These are phyloP conservation scores for Zelostemma sp. DNA, from an alignment of 1,140 invertebrate genomes.

Conservation along the genomic window DNA sequence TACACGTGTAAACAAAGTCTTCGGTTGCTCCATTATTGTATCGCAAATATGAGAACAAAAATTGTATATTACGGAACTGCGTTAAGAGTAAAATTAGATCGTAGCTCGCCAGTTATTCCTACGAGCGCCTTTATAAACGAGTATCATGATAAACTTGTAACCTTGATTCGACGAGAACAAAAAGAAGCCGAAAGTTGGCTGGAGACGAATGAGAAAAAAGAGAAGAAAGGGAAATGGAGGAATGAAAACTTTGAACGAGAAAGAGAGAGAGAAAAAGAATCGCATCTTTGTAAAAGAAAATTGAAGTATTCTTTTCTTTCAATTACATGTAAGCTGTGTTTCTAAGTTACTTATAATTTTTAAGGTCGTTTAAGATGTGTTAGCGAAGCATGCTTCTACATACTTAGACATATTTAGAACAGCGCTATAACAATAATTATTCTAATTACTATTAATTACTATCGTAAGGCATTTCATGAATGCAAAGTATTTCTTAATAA, in stretches of 20 bases:
- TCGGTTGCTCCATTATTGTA: neutral
- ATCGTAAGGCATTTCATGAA: conserved; percentile 71
- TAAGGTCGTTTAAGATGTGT: conserved; percentile 69
- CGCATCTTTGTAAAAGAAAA: conserved; percentile 52
- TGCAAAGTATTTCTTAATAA: conserved; percentile 73
- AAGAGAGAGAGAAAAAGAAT: conserved; percentile 24
- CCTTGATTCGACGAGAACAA: conserved; percentile 13
- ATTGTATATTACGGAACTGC: conserved; percentile 14
- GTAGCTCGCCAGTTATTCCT: conserved; percentile 41
- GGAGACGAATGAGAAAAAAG: conserved; percentile 21
- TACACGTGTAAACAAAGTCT: neutral
- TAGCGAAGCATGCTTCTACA: conserved; percentile 69
- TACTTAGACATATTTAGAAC: conserved; percentile 67
- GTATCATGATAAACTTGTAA: conserved; percentile 13
- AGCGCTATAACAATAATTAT: conserved; percentile 71
- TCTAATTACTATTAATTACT: conserved; percentile 68
- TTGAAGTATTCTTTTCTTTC: conserved; percentile 61
- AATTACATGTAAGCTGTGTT: conserved; percentile 59
- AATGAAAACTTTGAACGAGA: conserved; percentile 28
- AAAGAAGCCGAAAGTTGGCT: conserved; percentile 12
- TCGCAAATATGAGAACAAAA: neutral
- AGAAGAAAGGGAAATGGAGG: conserved; percentile 21
- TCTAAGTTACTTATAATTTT: conserved; percentile 66
- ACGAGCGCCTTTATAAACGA: conserved; percentile 30
- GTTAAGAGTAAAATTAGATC: conserved; percentile 27